Evolutionary conservation across 2,113 vertebrate genomes (phyloP), one percentile per base, ranked within the genome.

Genomic region (Nycticebus coucang): DNA sequence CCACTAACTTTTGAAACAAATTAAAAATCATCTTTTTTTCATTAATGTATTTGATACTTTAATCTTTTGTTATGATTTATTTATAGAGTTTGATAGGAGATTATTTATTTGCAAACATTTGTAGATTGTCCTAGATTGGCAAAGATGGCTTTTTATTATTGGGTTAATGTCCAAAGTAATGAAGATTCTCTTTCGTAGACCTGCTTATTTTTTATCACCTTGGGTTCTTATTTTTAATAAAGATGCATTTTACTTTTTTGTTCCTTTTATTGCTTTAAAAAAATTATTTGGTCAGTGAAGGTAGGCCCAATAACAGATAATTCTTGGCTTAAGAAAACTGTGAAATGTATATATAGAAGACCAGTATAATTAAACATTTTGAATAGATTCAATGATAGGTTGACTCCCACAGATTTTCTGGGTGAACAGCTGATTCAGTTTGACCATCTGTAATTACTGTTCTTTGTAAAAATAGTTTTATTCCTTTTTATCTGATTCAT

Each of bases 291-390:
- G 60, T 37, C 4, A 57, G 55, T 45, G 50, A 72, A 87, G 24
- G 21, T 71, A 85, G 24, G 21, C 33, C 68, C 22, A 37, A 41
- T 35, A 85, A 89, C 57, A 92, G 82, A 79, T 81, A 77, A 77
- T 91, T 86, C 93, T 84, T 83, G 68, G 55, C 35, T 78, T 87
- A 18, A 95, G 59, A 96, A 81, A 94, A 74, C 95, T 96, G 81
- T 96, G 94, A 97, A 71, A 57, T 96, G 74, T 91, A 28, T 94
- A 41, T 95, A 62, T 83, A 74, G 6, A 98, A 97, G 93, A 96
- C 12, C 57, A 94, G 78, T 97, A 72, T 97, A 98, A 98, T 98
- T 97, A 97, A 97, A 95, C 92, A 68, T 94, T 98, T 97, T 98
- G 97, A 98, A 94, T 96, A 96, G 91, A 0, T 83, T 94, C 79